Percentiles rank a stretch among this genome's conserved stretches.
Evolutionary conservation across 2,888 invertebrate genomes (phyloP).

Genomic region (Scaptomyza polygonia): DNA sequence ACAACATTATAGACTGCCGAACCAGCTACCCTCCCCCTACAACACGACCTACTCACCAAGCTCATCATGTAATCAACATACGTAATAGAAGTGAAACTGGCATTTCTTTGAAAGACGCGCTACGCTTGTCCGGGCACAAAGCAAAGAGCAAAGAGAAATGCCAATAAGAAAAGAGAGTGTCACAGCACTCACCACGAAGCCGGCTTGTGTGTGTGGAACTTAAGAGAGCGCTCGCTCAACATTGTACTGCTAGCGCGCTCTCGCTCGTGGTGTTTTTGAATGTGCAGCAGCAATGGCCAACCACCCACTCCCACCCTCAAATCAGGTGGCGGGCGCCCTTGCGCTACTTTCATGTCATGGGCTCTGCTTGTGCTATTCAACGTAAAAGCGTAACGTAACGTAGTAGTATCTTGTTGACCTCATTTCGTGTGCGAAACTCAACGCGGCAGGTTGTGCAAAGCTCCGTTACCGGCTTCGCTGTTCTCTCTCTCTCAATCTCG

Average conservation of each 20-base stretch:
- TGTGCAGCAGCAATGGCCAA: constrained; percentile 21
- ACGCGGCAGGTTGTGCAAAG: constrained; percentile 79
- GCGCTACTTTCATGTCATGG: constrained; percentile 71
- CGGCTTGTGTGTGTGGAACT: constrained; percentile 55
- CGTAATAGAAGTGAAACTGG: constrained; percentile 55
- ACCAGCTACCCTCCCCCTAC: not conserved
- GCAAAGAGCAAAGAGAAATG: constrained; percentile 4
- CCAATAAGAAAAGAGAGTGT: constrained; percentile 16
- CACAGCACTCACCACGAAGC: constrained; percentile 45
- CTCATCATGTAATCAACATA: constrained; percentile 63
- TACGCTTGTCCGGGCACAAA: constrained; percentile 51
- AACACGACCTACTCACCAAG: constrained; percentile 71
- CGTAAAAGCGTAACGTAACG: constrained; percentile 43
- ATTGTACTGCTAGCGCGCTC: not conserved
- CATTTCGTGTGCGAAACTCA: constrained; percentile 83
- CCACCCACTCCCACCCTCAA: constrained; percentile 60
- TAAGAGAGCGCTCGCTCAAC: constrained; percentile 39
- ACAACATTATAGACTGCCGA: constrained; percentile 37
- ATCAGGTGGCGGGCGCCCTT: constrained; percentile 76
- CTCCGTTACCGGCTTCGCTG: constrained; percentile 28
- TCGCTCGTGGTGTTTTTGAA: constrained; percentile 19
- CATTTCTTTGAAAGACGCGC: constrained; percentile 38
- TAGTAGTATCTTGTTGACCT: constrained; percentile 82
- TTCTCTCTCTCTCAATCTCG: not conserved
- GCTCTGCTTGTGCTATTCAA: constrained; percentile 17